Conservation (phyloP, 2,797 vertebrate genomes). For the Acanthurus tractus region DNA sequence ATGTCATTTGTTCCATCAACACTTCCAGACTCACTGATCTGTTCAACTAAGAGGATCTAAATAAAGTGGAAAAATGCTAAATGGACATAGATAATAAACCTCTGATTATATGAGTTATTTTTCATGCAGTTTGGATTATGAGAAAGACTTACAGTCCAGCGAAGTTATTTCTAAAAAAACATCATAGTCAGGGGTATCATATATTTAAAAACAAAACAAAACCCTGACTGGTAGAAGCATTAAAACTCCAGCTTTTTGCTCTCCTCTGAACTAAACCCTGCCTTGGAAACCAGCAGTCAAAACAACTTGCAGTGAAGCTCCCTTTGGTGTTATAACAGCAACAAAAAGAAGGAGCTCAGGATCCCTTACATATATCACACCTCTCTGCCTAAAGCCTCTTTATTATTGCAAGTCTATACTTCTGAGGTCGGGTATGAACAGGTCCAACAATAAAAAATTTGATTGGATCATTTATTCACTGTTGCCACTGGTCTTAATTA, state of each 20-base stretch:
- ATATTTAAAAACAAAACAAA: conserved; percentile 27
- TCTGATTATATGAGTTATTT: not conserved
- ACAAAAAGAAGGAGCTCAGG: conserved; percentile 19
- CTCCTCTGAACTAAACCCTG: conserved; percentile 57
- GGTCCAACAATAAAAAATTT: not conserved
- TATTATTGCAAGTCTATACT: not conserved
- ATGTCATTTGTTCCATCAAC: conserved; percentile 2
- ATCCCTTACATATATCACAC: conserved; percentile 22
- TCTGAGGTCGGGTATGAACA: not conserved
- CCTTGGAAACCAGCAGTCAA: conserved; percentile 65
- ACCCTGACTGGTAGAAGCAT: conserved; percentile 62
- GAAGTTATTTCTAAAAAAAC: conserved; percentile 9
- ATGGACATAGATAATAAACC: not conserved
- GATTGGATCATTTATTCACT: not conserved
- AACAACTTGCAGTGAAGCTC: conserved; percentile 60
- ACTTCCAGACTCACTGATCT: conserved; percentile 25
- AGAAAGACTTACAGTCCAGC: not conserved
- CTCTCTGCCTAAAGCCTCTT: not conserved
- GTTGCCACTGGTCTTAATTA: not conserved
- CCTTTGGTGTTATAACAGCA: conserved; percentile 60
- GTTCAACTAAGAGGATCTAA: conserved; percentile 1
- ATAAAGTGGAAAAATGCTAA: conserved; percentile 17
- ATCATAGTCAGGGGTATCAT: not conserved
- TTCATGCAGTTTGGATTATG: conserved; percentile 2
- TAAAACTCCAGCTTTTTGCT: conserved; percentile 56